A percentile compares a stretch with the other conserved stretches of the same genome.
phyloP scores from a whole-genome alignment of 2,888 invertebrate species.

The Tryphoninae sp. region DNA sequence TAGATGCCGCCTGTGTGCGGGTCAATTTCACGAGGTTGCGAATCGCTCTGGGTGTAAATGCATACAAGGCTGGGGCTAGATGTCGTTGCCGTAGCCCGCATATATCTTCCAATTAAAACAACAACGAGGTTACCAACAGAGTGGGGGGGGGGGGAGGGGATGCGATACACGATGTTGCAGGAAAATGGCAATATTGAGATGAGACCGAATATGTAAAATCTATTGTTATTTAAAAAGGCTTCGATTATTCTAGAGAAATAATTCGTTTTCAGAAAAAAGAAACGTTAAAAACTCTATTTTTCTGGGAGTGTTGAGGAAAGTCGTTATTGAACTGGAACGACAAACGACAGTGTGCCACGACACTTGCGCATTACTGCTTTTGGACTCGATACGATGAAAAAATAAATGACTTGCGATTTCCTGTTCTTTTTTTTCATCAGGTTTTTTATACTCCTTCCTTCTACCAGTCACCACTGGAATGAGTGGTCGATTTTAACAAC shows the following conservation, averaged over 20 bases:
- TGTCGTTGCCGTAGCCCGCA: no score
- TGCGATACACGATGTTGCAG: background rate
- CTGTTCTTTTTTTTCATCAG: conserved; percentile 7
- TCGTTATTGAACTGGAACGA: conserved; percentile 33
- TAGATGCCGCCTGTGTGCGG: background rate
- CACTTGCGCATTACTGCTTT: conserved; percentile 18
- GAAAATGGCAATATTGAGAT: conserved; percentile 11
- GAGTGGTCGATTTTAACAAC: conserved; percentile 47
- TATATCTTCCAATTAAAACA: no score
- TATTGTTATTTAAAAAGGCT: conserved; percentile 26
- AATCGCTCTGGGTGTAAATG: no score
- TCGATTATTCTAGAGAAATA: conserved; percentile 14
- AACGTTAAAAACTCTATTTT: background rate
- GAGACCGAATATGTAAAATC: conserved; percentile 13
- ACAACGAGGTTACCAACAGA: background rate
- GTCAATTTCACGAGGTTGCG: conserved; percentile 27
- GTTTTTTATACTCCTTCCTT: conserved; percentile 3
- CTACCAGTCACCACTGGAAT: conserved; percentile 25
- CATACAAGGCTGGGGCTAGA: no score
- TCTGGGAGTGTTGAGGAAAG: background rate
- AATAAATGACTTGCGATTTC: conserved; percentile 37
- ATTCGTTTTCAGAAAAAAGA: background rate
- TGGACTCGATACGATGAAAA: background rate
- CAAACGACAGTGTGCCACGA: conserved; percentile 37
- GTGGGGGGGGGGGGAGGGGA: no score